phyloP scores from a whole-genome alignment of 2,113 vertebrate species.

The Ahaetulla prasina region DNA sequence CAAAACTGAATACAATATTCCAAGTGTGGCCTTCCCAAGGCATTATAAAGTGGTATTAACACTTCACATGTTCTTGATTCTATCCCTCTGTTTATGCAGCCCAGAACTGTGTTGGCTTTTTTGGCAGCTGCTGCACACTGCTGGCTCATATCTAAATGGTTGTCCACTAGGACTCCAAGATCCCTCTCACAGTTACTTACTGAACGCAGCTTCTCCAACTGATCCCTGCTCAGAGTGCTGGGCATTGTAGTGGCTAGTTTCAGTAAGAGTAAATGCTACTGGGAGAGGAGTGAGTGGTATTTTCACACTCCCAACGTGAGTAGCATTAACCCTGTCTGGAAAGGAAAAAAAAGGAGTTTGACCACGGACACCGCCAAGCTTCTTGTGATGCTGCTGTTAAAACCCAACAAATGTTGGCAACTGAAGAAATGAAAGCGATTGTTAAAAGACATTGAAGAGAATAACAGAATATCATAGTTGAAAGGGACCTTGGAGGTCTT shows the following conservation, averaged over 20 bases:
- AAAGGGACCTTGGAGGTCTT: not conserved
- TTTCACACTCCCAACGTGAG: slow-evolving; percentile 7
- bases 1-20: too few species aligned
- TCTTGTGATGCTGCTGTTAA: not conserved
- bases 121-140: too few species aligned
- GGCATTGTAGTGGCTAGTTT: not conserved
- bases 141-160: too few species aligned
- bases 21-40: too few species aligned
- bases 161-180: too few species aligned
- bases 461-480: not conserved
- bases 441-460: not conserved
- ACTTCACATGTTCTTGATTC: too few species aligned
- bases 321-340: slow-evolving; percentile 31
- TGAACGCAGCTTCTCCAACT: not conserved
- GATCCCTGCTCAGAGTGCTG: not conserved
- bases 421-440: not conserved
- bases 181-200: too few species aligned
- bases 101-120: too few species aligned
- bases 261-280: slow-evolving; percentile 22
- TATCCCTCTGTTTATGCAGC: too few species aligned
- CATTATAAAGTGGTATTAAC: too few species aligned
- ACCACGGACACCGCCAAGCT: not conserved
- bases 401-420: not conserved
- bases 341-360: not conserved
- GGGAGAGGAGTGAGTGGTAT: not conserved